phyloP scores from a whole-genome alignment of 2,113 vertebrate species.

The Callorhinus ursinus region DNA sequence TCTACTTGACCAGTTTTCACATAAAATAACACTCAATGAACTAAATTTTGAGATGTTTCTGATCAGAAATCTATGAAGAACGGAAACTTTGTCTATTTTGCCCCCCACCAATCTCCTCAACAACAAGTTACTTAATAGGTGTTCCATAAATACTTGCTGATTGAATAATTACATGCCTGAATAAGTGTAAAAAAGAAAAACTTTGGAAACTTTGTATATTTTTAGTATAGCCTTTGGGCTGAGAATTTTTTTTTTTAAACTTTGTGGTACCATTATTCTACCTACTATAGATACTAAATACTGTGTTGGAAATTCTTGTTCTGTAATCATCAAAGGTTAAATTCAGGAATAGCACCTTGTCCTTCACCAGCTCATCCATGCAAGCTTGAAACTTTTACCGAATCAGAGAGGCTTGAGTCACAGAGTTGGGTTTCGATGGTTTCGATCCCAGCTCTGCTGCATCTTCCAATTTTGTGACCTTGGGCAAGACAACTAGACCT shows the following conservation, averaged over 20 bases:
- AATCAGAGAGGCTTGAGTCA: not conserved
- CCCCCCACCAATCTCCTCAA: not conserved
- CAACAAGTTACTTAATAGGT: not conserved
- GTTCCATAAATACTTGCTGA: not conserved
- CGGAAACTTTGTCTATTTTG: conserved; percentile 1
- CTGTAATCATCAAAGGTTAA: not conserved
- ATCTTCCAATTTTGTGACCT: not conserved
- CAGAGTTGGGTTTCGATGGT: not conserved
- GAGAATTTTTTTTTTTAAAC: not conserved
- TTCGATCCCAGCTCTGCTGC: not conserved
- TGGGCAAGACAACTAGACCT: not conserved
- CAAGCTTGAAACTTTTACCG: not conserved
- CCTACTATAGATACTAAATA: not conserved
- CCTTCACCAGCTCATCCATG: not conserved
- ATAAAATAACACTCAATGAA: not conserved
- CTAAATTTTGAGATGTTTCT: not conserved
- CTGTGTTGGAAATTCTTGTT: not conserved
- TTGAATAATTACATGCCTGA: not conserved
- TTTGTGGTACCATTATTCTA: not conserved
- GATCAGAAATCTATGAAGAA: not conserved
- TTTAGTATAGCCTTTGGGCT: not conserved
- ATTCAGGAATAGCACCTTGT: not conserved
- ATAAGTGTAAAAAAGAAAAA: not conserved
- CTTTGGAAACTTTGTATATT: not conserved
- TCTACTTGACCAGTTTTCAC: not conserved